Base-by-base conservation (phyloP, 1,140 invertebrate genomes). In the Saccostrea cuccullata region DNA sequence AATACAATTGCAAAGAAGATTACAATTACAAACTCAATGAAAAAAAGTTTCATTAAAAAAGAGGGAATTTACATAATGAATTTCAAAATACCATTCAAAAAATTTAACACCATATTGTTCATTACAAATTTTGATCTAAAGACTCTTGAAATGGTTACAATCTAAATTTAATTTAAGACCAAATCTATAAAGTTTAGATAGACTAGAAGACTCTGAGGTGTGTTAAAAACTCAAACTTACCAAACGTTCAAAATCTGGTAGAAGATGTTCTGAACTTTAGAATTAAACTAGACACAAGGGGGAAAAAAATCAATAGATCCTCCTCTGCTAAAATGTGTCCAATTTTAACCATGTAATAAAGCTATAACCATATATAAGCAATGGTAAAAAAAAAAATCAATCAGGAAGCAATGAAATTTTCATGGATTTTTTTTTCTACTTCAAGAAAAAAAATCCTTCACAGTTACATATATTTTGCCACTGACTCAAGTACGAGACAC, bases 251-350 rank as follows among this genome's bases (percentile, higher is more conserved):
- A 15, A 77, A 77, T 23, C 70, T 15, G 70, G 26, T 26, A 77
- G 26, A 77, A 30, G 30, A 77, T 77, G 70, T 77, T 77, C 70
- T 26, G 36, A 77, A 77, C 70, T 77, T 77, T 77, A 36, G 70
- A 77, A 26, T 77, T 36, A 77, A 77, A 30, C 70, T 26, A 77
- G 70, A 77, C 70, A 77, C 30, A 77, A 77, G 70, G 30, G 26
- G 26, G 30, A 36, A 36, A 77, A 77, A 77, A 30, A 23, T 30
- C 23, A 30, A 77, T 77, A 26, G 70, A 30, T 77, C 11, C 70
- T 77, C 30, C 70, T 77, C 70, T 77, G 70, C 70, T 77, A 77
- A 77, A 15, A 40, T 36, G 70, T 77, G 70, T 77, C 70, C 70
- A 77, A 77, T 77, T 77, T 77, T 26, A 40, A 77, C 12, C 70